These are phyloP conservation scores for Prunella fulvescens DNA, from an alignment of 2,113 vertebrate species.

Conservation along the genomic window DNA sequence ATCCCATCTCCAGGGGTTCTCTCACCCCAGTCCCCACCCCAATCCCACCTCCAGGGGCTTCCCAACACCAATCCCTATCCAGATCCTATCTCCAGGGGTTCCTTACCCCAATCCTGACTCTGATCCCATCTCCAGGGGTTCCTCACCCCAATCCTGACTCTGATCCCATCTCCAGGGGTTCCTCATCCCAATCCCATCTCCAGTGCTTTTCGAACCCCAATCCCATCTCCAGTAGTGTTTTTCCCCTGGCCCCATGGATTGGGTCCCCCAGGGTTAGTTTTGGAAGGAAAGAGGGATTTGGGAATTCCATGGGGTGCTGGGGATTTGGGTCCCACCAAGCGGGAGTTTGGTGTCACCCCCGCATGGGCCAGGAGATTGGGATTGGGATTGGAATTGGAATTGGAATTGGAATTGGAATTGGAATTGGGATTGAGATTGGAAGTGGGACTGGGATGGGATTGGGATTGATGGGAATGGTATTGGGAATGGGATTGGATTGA, in stretches of 20 bases:
- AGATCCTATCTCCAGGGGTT: not conserved
- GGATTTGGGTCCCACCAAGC: not conserved
- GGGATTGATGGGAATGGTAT: too few relatives aligned
- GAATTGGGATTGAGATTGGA: too few relatives aligned
- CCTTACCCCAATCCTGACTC: not conserved
- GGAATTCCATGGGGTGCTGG: not conserved
- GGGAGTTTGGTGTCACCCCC: accelerated
- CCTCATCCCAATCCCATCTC: not conserved
- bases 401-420: too few relatives aligned
- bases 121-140: not conserved
- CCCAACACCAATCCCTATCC: not conserved
- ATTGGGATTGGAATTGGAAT: too few relatives aligned
- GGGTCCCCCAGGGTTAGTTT: accelerated
- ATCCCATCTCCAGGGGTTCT: not conserved
- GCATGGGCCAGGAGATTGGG: not conserved
- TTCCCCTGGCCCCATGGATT: accelerated
- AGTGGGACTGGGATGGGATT: too few relatives aligned
- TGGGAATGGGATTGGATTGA: too few relatives aligned
- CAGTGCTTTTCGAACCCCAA: accelerated
- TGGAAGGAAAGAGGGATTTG: not conserved
- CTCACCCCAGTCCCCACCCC: accelerated
- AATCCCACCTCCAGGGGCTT: not conserved
- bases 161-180: not conserved
- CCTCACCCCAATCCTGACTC: accelerated
- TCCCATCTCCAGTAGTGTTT: not conserved